A percentile compares a stretch with the other conserved stretches of the same genome.
These are phyloP conservation scores for Mohoua ochrocephala DNA, from an alignment of 2,113 vertebrate genomes.

Conservation along the genomic window DNA sequence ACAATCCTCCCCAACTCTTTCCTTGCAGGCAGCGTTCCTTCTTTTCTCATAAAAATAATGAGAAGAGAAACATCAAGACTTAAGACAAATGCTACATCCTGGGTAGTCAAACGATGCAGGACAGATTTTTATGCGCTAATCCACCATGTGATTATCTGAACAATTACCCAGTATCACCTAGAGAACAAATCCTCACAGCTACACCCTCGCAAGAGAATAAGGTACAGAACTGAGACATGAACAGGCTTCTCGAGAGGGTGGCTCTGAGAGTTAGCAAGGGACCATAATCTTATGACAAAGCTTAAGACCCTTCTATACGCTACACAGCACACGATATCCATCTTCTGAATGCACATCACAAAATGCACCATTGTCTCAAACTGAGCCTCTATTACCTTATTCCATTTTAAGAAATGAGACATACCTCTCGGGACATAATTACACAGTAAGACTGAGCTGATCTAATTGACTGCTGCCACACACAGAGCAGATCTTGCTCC, in stretches of 20 bases:
- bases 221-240: not conserved
- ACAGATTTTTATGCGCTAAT: not conserved
- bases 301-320: not conserved
- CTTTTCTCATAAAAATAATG: not conserved
- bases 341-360: not conserved
- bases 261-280: not conserved
- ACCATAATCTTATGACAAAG: not conserved
- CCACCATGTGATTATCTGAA: not conserved
- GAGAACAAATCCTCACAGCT: not conserved
- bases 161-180: not conserved
- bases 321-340: not conserved
- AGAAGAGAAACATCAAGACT: not conserved
- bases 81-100: not conserved
- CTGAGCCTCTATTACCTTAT: not conserved
- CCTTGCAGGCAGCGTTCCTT: not conserved
- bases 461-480: not conserved
- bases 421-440: not conserved
- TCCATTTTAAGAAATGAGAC: not conserved
- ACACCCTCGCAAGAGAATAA: not conserved
- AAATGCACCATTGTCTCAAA: not conserved
- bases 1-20: not conserved
- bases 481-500: not conserved
- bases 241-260: not conserved
- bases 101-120: accelerated
- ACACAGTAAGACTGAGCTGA: not conserved